A percentile compares a stretch with the other conserved stretches of the same genome.
Evolutionary conservation across 1,140 invertebrate species (phyloP).

Genomic region (Ceratina japonica): DNA sequence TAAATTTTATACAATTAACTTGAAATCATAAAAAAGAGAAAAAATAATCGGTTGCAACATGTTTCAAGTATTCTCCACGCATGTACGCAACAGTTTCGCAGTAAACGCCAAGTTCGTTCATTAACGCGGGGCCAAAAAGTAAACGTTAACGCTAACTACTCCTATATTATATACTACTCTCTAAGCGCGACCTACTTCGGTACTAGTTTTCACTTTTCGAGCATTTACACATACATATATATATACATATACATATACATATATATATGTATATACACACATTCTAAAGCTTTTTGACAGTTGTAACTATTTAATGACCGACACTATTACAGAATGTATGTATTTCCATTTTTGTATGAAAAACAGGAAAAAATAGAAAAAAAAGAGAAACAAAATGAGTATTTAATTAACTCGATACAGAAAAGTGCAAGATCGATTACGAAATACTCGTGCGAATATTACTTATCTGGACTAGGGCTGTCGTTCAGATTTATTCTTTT

Average conservation of each 20-base stretch:
- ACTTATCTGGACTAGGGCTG: no score
- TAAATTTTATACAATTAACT: not conserved
- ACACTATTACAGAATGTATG: not conserved
- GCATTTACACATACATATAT: no score
- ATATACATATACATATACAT: no score
- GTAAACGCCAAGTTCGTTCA: slow-evolving; percentile 35
- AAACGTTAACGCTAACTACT: slow-evolving; percentile 25
- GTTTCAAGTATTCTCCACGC: slow-evolving; percentile 15
- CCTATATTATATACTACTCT: slow-evolving; percentile 10
- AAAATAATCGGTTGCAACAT: not conserved
- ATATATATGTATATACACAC: no score
- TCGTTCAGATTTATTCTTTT: no score
- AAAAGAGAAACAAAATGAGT: not conserved
- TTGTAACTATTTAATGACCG: no score
- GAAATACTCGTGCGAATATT: not conserved
- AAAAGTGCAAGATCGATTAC: not conserved
- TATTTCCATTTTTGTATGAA: slow-evolving; percentile 31
- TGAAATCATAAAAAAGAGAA: no score
- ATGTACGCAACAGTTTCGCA: slow-evolving; percentile 20
- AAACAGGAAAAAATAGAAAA: not conserved
- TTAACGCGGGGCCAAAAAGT: slow-evolving; percentile 41
- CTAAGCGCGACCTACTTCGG: slow-evolving; percentile 36
- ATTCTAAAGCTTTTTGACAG: no score
- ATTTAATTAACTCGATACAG: not conserved
- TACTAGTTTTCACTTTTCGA: slow-evolving; percentile 10